Evolutionary conservation across 2,797 vertebrate genomes (phyloP), one percentile per base, ranked within the genome.

Genomic region (Sparidentex hasta): DNA sequence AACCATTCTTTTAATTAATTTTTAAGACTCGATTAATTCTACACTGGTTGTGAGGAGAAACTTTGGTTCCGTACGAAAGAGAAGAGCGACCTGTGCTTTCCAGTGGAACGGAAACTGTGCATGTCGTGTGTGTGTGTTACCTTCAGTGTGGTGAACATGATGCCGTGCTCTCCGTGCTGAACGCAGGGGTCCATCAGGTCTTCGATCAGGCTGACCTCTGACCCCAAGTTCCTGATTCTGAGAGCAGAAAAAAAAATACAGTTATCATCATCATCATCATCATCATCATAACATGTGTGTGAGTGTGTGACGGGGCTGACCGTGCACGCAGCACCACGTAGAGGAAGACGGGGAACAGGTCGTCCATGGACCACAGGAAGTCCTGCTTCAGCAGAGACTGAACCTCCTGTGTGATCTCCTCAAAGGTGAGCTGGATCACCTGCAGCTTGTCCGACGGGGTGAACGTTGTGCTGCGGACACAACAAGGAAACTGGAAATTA

Each of bases 91-190:
- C n/a, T n/a, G n/a, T n/a, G n/a, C n/a, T n/a, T 27, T 27, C 4
- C 27, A 27, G 29, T 29, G 29, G 29, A 29, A 29, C 29, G 29
- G 5, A 43, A 44, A 16, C 3, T 16, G 14, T 44, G 11, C 5
- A 1, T 14, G 43, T 4, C 0, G 18, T 11, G 29, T 64, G 43
- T 18, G 16, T 29, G 65, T 46, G 12, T 71, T 79, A 97, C 98
- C 96, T 99, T 99, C 33, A 99, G 91, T 2, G 98, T 99, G 61
- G 98, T 99, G 90, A 99, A 99, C 98, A 99, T 99, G 94, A 99
- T 99, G 41, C 98, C 98, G 43, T 99, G 98, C 67, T 99, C 98
- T 74, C 98, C 98, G 1, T 99, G 97, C 84, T 99, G 98, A 23
- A 99, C 95, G 65, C 96, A 98, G 1, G 98, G 98, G 84, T 99